Percentiles rank a stretch among this genome's conserved stretches.
Conservation (phyloP, 2,113 vertebrate species). For the Pyxicephalus adspersus region DNA sequence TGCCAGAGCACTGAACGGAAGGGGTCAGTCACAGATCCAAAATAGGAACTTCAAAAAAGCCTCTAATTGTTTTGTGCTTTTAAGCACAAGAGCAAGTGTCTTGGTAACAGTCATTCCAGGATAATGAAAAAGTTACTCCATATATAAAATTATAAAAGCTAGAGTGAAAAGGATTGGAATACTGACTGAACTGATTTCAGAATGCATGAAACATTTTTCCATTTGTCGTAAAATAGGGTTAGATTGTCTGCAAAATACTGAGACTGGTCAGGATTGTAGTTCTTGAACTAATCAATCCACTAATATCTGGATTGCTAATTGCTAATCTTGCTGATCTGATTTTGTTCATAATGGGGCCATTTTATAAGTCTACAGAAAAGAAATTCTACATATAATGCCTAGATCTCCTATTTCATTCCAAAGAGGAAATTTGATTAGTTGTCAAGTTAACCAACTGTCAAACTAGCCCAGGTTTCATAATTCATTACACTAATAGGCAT, state of each 20-base stretch:
- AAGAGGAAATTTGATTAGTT: too few species aligned
- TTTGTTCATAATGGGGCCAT: too few species aligned
- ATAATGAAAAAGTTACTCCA: neutral
- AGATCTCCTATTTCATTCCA: too few species aligned
- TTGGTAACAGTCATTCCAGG: neutral
- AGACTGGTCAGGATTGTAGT: neutral
- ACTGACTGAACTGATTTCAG: too few species aligned
- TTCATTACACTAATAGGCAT: too few species aligned
- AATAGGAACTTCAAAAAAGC: conserved; percentile 43
- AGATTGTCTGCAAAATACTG: neutral
- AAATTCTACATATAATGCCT: too few species aligned
- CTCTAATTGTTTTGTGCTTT: conserved; percentile 35
- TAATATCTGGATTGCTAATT: too few species aligned
- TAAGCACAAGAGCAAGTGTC: conserved; percentile 8
- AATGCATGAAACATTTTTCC: neutral
- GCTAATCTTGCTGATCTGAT: too few species aligned
- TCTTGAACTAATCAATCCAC: too few species aligned
- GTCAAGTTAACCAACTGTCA: too few species aligned
- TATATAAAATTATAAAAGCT: neutral
- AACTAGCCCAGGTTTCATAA: too few species aligned
- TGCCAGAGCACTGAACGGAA: conserved; percentile 47
- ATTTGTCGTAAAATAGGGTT: neutral
- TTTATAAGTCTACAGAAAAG: too few species aligned
- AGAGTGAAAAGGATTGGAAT: neutral
- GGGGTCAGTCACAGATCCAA: conserved; percentile 38